phyloP scores from a whole-genome alignment of 1,140 invertebrate species.

The Drosophila ambigua region DNA sequence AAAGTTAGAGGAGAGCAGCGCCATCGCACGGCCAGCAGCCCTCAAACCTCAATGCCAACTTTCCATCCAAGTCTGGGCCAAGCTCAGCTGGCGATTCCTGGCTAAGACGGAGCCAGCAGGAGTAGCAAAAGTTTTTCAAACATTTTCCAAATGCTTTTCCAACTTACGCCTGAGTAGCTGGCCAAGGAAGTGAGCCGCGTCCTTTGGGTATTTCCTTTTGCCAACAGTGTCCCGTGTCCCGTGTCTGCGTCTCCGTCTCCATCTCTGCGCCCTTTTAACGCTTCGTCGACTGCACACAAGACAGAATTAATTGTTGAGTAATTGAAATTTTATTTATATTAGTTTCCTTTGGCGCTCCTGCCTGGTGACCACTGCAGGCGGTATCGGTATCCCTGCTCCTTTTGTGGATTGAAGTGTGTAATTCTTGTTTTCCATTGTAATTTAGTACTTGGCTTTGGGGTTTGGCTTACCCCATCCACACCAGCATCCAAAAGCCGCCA shows the following conservation, averaged over 20 bases:
- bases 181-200: conserved; percentile 35
- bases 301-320: conserved; percentile 84
- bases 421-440: conserved; percentile 64
- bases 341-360: conserved; percentile 66
- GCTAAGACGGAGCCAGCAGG: background rate
- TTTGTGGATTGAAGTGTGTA: conserved; percentile 70
- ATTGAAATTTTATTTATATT: conserved; percentile 84
- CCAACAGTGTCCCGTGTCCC: background rate
- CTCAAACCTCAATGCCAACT: too few species aligned
- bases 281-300: conserved; percentile 74
- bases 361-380: conserved; percentile 52
- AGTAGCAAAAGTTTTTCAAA: conserved; percentile 33
- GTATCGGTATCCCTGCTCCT: conserved; percentile 26
- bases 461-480: conserved; percentile 40
- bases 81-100: too few species aligned
- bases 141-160: conserved; percentile 36
- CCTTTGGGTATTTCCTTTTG: conserved; percentile 31
- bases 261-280: conserved; percentile 66
- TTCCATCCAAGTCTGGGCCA: too few species aligned
- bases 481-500: conserved; percentile 27
- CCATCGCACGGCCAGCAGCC: too few species aligned
- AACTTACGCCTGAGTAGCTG: conserved; percentile 61
- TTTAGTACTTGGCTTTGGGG: conserved; percentile 55
- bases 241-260: background rate
- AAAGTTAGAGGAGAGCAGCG: conserved; percentile 32